A percentile compares a stretch with the other conserved stretches of the same genome.
Conservation (phyloP, 2,888 invertebrate genomes). For the Dysmachus trigonus region DNA sequence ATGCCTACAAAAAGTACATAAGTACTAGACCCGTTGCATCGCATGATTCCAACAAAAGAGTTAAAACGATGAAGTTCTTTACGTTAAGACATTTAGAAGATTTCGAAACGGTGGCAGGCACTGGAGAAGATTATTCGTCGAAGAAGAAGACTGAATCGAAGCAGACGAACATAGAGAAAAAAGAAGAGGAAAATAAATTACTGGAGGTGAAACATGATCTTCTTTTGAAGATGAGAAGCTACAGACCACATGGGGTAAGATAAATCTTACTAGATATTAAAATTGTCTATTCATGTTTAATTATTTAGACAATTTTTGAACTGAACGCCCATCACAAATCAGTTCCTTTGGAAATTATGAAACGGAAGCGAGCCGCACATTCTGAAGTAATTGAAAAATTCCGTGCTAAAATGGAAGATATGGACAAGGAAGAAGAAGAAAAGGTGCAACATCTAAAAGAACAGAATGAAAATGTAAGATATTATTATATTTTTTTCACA, state of each 20-base stretch:
- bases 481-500: background rate
- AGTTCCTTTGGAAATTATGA: constrained; percentile 84
- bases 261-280: background rate
- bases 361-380: constrained; percentile 81
- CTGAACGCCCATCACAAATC: constrained; percentile 83
- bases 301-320: constrained; percentile 90
- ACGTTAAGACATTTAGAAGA: constrained; percentile 64
- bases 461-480: background rate
- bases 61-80: constrained; percentile 80
- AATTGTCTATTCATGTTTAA: background rate
- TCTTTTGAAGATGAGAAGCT: constrained; percentile 60
- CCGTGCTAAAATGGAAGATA: constrained; percentile 59
- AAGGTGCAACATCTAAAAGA: constrained; percentile 43
- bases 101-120: constrained; percentile 58
- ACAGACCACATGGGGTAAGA: constrained; percentile 61
- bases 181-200: constrained; percentile 57
- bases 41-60: constrained; percentile 84
- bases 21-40: constrained; percentile 89
- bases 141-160: constrained; percentile 68
- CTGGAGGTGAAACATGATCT: constrained; percentile 60
- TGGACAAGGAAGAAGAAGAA: constrained; percentile 56
- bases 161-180: constrained; percentile 49
- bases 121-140: constrained; percentile 48
- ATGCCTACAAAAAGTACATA: constrained; percentile 91
- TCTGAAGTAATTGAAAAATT: constrained; percentile 66